Percentiles rank a stretch among this genome's conserved stretches.
Conservation (phyloP, 2,888 invertebrate genomes). For the Craniophora ligustri region DNA sequence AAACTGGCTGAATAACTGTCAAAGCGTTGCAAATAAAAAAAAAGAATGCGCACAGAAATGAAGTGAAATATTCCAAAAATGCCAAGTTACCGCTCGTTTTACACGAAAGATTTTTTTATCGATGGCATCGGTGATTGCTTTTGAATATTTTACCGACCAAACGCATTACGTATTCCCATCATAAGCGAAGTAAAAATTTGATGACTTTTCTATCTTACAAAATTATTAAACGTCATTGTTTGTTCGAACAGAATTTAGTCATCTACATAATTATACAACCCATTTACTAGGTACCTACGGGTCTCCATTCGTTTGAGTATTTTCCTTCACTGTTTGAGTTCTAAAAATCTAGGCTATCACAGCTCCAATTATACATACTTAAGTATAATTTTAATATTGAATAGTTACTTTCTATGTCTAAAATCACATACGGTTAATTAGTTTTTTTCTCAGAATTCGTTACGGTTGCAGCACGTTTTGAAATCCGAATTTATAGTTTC, state of each 20-base stretch:
- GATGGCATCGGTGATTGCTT: conserved; percentile 70
- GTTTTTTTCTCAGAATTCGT: conserved; percentile 15
- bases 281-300: too few relatives aligned
- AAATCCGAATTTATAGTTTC: conserved; percentile 21
- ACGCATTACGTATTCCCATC: conserved; percentile 67
- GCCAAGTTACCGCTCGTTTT: conserved; percentile 65
- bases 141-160: conserved; percentile 72
- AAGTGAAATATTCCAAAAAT: conserved; percentile 68
- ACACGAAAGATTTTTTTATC: conserved; percentile 66
- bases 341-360: too few relatives aligned
- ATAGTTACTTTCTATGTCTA: too few relatives aligned
- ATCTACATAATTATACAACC: too few relatives aligned
- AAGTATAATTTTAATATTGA: too few relatives aligned
- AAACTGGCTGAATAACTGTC: conserved; percentile 60
- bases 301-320: too few relatives aligned
- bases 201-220: conserved; percentile 56
- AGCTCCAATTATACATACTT: too few relatives aligned
- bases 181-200: conserved; percentile 64
- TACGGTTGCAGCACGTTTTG: not conserved
- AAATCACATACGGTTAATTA: too few relatives aligned
- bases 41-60: conserved; percentile 56
- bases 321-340: too few relatives aligned
- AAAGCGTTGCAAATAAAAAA: conserved; percentile 44
- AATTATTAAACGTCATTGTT: conserved; percentile 66
- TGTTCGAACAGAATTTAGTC: conserved; percentile 44